Evolutionary conservation across 2,113 vertebrate species (phyloP), one percentile per base, ranked within the genome.

Genomic region (Ornithorhynchus anatinus): DNA sequence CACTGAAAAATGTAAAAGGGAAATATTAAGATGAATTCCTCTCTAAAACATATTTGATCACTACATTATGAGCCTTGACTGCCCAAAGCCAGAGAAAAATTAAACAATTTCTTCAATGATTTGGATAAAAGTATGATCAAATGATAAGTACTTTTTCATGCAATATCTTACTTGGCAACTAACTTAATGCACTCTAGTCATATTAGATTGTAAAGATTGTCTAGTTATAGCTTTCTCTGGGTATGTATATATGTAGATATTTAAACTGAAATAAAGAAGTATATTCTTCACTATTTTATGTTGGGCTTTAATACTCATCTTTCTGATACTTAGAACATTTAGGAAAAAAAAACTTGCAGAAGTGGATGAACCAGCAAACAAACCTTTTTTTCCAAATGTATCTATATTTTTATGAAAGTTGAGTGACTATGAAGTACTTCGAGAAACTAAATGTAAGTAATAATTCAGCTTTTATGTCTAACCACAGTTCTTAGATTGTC

Each of bases 1-100:
- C 90, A 99, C 98, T 99, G 82, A 57, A 84, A 81, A 17, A 81
- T 37, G 90, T 23, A 84, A 2, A 45, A 44, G 59, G 54, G 39
- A 59, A 58, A 36, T 31, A 68, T n/a, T 72, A 35, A 84, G 73
- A 77, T 36, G 45, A n/a, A 61, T n/a, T 27, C 35, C 37, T 50
- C 12, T 7, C 53, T 59, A 64, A 63, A 13, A 50, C 33, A 14
- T 36, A 51, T 57, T 60, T 6, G 8, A 47, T 39, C 51, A 42
- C 19, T 57, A 27, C 10, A 59, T 10, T 7, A 57, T 48, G 50
- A 57, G 35, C 74, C 14, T 17, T 16, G 57, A 57, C 23, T 67
- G 54, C 16, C 44, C 32, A 76, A 37, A 69, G 8, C 25, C 47
- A 67, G 64, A 72, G 47, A 57, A 77, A 54, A 44, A 8, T 59